A percentile compares a stretch with the other conserved stretches of the same genome.
Evolutionary conservation across 1,140 invertebrate species (phyloP).

Genomic region (Chrysoperla carnea): DNA sequence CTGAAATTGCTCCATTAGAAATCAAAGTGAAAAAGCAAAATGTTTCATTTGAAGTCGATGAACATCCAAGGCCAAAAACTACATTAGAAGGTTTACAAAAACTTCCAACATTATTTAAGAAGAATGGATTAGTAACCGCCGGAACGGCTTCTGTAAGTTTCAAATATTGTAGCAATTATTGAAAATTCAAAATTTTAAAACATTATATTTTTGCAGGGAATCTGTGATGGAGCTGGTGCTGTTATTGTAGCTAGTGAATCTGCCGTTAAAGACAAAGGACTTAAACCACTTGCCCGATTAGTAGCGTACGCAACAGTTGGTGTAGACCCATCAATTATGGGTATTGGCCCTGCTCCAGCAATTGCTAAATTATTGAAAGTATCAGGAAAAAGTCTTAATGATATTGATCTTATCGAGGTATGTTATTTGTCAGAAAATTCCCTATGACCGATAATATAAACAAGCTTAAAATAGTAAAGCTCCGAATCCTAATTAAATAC

Average conservation of each 20-base stretch:
- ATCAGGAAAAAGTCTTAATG: constrained; percentile 55
- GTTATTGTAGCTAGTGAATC: constrained; percentile 82
- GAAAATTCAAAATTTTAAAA: not conserved
- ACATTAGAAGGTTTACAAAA: constrained; percentile 69
- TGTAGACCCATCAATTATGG: constrained; percentile 74
- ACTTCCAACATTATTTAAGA: constrained; percentile 85
- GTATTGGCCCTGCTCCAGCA: constrained; percentile 85
- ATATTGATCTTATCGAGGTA: constrained; percentile 91
- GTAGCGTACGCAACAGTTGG: constrained; percentile 60
- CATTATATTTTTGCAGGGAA: constrained; percentile 39
- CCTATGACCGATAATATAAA: not conserved
- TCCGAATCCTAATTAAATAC: too few species aligned
- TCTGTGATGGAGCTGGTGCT: constrained; percentile 90
- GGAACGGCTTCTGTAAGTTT: constrained; percentile 78
- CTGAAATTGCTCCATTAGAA: constrained; percentile 76
- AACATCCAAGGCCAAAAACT: constrained; percentile 84
- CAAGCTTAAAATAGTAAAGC: not conserved
- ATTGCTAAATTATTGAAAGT: constrained; percentile 63
- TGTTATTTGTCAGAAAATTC: constrained; percentile 6
- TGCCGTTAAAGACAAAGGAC: constrained; percentile 59
- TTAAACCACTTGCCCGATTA: constrained; percentile 62
- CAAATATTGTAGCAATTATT: not conserved
- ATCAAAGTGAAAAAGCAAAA: constrained; percentile 71
- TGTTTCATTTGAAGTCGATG: constrained; percentile 67
- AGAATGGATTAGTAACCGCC: constrained; percentile 89